A percentile compares a stretch with the other conserved stretches of the same genome.
Conservation (phyloP, 1,140 invertebrate genomes). For the Euschistus heros region DNA sequence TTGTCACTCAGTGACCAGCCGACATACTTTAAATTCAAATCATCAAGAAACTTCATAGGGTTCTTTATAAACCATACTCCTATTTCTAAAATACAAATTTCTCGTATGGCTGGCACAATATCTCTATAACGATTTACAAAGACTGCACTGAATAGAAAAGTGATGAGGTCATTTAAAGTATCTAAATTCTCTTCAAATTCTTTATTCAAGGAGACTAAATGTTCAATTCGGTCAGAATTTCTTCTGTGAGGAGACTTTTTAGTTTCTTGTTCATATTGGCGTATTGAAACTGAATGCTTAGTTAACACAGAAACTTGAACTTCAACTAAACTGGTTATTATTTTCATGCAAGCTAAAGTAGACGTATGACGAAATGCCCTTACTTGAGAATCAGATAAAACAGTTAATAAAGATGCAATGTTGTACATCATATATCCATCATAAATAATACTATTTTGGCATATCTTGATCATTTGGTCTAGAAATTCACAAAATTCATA, state of each 20-base stretch:
- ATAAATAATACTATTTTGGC: background rate
- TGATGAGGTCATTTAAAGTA: constrained; percentile 13
- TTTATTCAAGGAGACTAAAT: constrained; percentile 16
- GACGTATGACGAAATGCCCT: background rate
- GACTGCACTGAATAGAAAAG: background rate
- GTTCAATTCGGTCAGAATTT: constrained; percentile 20
- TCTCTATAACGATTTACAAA: background rate
- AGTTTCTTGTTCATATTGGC: background rate
- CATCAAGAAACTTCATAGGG: background rate
- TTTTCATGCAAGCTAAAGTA: background rate
- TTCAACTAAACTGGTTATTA: background rate
- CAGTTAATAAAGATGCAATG: background rate
- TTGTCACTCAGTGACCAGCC: constrained; percentile 7
- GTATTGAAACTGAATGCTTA: background rate
- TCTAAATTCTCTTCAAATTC: constrained; percentile 24
- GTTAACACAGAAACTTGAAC: background rate
- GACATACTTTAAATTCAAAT: constrained; percentile 5
- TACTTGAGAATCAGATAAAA: background rate
- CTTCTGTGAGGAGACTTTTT: background rate
- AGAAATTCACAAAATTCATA: background rate
- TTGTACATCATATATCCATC: background rate
- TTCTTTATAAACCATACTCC: background rate
- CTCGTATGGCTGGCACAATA: background rate
- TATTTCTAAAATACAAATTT: background rate
- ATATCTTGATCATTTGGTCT: background rate